Base-by-base conservation (phyloP, 2,888 invertebrate genomes). In the Drosophila suboccidentalis region DNA sequence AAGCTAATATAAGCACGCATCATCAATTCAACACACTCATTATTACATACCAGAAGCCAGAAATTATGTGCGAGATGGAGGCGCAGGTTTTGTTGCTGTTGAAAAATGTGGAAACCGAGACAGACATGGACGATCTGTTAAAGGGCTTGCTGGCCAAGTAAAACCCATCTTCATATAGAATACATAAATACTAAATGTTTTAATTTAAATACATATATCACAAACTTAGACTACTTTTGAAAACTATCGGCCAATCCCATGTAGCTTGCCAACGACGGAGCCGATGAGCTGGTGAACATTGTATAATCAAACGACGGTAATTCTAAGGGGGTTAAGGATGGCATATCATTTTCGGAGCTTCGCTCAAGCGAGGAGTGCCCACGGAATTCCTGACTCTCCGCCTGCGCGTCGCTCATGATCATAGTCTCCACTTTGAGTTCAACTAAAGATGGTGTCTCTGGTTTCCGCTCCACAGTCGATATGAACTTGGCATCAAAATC, bases 11-110 rank as follows among this genome's bases (percentile, higher is more conserved):
- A 75, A 94, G 95, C 47, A 94, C 94, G 76, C 94, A 94, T 46
- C 96, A 97, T 92, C 95, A 95, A 87, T 96, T 95, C 89, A 96
- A 96, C 88, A 96, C 97, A 1, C 93, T 97, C 32, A 96, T 97
- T 73, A 95, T 97, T 74, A 94, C 94, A 71, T 97, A 97, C 88
- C 95, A 95, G 87, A 97, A 97, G 90, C 97, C 97, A 1, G 94
- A 94, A 69, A 94, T 94, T 73, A 92, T 97, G 0, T 83, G 95
- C 47, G 95, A 96, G 36, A 94, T 96, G 94, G 97, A 97, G 85
- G 95, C 95, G 39, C 94, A 94, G 13, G 90, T 94, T 4, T 69
- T 93, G 13, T 60, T 91, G 1, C 41, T 91, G 17, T 72, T 93
- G 0, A 91, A 93, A 44, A 85, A 92, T 10, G 92, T 93, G 6